A percentile compares a stretch with the other conserved stretches of the same genome.
These are phyloP conservation scores for Nyleta sp. DNA, from an alignment of 2,888 invertebrate genomes.

Conservation along the genomic window DNA sequence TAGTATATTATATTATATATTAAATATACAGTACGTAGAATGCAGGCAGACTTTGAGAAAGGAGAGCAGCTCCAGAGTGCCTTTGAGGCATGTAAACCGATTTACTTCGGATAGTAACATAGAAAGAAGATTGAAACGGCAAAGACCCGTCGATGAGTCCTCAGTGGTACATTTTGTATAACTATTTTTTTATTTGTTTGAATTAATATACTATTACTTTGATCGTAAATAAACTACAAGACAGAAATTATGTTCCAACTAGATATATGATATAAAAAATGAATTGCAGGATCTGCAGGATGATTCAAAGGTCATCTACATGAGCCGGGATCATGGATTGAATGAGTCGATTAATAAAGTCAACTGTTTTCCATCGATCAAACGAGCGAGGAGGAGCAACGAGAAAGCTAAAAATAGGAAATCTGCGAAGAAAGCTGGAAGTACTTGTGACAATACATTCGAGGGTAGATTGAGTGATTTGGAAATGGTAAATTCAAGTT, in stretches of 20 bases:
- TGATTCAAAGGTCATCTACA: constrained; percentile 67
- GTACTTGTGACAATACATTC: neutral
- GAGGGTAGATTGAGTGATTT: neutral
- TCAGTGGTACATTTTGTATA: constrained; percentile 17
- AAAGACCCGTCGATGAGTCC: constrained; percentile 61
- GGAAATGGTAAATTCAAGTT: neutral
- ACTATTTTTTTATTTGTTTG: neutral
- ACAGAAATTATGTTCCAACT: too few species aligned
- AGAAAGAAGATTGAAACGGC: constrained; percentile 69
- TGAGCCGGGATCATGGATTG: constrained; percentile 64
- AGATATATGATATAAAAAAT: too few species aligned
- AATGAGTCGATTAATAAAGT: constrained; percentile 21
- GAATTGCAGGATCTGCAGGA: too few species aligned
- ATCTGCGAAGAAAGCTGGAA: neutral
- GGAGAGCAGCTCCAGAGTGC: constrained; percentile 86
- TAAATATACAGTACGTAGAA: constrained; percentile 84
- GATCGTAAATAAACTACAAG: neutral
- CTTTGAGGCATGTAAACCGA: constrained; percentile 84
- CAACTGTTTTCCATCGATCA: constrained; percentile 55
- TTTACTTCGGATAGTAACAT: constrained; percentile 78
- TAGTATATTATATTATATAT: neutral
- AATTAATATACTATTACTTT: neutral
- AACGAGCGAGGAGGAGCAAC: constrained; percentile 31
- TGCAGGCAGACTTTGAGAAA: constrained; percentile 86
- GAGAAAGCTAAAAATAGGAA: neutral